phyloP scores from a whole-genome alignment of 1,140 invertebrate species.

The Conus betulinus region DNA sequence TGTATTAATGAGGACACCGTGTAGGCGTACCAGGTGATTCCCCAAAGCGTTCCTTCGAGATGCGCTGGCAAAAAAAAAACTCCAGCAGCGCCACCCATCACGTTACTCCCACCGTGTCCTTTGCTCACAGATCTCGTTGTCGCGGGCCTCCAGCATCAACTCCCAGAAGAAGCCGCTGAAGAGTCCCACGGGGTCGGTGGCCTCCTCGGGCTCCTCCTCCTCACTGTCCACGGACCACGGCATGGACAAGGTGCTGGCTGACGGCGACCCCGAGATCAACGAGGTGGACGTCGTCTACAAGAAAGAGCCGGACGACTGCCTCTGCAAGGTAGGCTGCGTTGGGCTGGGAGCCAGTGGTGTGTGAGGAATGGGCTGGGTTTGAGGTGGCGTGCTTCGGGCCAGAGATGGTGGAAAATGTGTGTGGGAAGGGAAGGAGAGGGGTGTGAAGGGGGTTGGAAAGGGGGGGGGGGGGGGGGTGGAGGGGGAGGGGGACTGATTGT shows the following conservation, averaged over 20 bases:
- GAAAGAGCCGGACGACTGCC: slow-evolving; percentile 83
- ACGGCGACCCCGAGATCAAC: slow-evolving; percentile 70
- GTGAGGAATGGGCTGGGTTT: too few species aligned
- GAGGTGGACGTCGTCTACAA: slow-evolving; percentile 72
- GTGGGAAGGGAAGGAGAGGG: too few species aligned
- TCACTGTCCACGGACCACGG: slow-evolving; percentile 53
- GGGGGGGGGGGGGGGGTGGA: too few species aligned
- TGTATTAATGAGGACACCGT: too few species aligned
- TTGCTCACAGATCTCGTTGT: slow-evolving; percentile 34
- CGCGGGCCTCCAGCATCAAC: slow-evolving; percentile 40
- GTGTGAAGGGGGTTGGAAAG: too few species aligned
- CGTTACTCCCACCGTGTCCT: neutral
- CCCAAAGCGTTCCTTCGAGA: too few species aligned
- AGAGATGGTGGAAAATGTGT: too few species aligned
- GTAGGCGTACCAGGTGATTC: too few species aligned
- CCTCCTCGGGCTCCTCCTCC: slow-evolving; percentile 52
- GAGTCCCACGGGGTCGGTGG: slow-evolving; percentile 45
- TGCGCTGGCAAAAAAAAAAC: neutral
- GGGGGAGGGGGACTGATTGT: too few species aligned
- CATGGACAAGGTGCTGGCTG: slow-evolving; percentile 60
- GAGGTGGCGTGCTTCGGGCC: too few species aligned
- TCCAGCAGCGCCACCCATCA: neutral
- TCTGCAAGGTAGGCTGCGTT: slow-evolving; percentile 51
- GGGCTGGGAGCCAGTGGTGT: too few species aligned
- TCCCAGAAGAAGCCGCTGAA: slow-evolving; percentile 43